Base-by-base conservation (phyloP, 1,140 invertebrate species). In the Caenorhabditis tropicalis region DNA sequence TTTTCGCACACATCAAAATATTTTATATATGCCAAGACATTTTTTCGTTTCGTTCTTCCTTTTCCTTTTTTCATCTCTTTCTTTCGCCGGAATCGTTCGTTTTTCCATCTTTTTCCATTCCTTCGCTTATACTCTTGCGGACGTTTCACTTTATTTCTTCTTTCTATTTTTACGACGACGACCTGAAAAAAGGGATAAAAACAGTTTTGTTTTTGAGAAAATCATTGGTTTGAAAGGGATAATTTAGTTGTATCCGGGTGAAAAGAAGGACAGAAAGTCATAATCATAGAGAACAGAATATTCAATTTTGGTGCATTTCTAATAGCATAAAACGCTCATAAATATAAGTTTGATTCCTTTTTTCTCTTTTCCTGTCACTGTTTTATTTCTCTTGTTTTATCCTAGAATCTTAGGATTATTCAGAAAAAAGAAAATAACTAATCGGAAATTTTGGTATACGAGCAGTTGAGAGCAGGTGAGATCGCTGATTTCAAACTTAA, bases 271-370 rank as follows among this genome's bases (percentile, higher is more conserved):
- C 58, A 33, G 15, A 4, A 36, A 74, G 36, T 31, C 65, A 43
- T 74, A 74, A 74, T 74, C 65, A 74, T 74, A 74, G 33, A 33
- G 24, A 12, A 27, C 24, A 33, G 58, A 65, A 65, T 65, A 65
- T 65, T 65, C 58, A 65, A 65, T 65, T 65, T 65, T 36, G 29
- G 58, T 65, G 58, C 58, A 65, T 65, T 65, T 65, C 58, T 65
- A 65, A 65, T 36, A 31, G 36, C 1, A 65, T 36, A 36, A 65
- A 65, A 21, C 31, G 36, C 36, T 65, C 58, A 33, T 29, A 36
- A 33, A 33, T 36, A 65, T 65, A 33, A 33, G 58, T 27, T 1
- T 51, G 15, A 19, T 51, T 51, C 48, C 15, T 6, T 51, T n/a
- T 27, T 3, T 51, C n/a, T 51, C 48, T 51, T n/a, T 51, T 51